Base-by-base conservation (phyloP, 2,888 invertebrate genomes). In the Caenorhabditis auriculariae region DNA sequence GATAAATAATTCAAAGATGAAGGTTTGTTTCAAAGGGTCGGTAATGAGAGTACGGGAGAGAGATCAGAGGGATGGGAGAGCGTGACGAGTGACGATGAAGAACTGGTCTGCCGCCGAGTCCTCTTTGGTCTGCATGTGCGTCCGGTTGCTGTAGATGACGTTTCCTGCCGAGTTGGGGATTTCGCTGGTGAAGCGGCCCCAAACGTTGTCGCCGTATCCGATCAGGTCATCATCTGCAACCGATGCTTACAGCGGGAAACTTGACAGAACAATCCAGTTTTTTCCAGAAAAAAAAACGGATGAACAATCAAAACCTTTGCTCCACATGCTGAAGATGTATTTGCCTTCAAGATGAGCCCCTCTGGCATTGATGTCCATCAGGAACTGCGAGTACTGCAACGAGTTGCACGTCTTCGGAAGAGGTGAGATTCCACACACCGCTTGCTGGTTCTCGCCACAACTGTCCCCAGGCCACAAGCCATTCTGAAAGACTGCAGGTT, bases 61-160 rank as follows among this genome's bases (percentile, higher is more conserved):
- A n/a, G n/a, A n/a, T n/a, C n/a, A n/a, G n/a, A n/a, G n/a, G n/a
- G n/a, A n/a, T n/a, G n/a, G n/a, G n/a, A n/a, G n/a, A n/a, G n/a
- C n/a, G n/a, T n/a, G 32, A 38, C 57, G 47, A 24, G 64, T 56
- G 38, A 68, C 60, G 23, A 68, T 64, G 50, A 49, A 41, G 44
- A 54, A 65, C 50, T 68, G 68, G 27, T 60, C 64, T 3, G 59
- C 51, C 1, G 62, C 53, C 17, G 70, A 60, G 27, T 51, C 46
- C 38, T 61, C 54, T 47, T 72, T 72, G 2, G 72, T 68, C 42
- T 69, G 53, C 72, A 70, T 70, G 43, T 72, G 72, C 3, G 66
- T 55, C 39, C 53, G 48, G 38, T 62, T 60, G 23, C 39, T 43
- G 49, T 61, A 62, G 38, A 63, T 54, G 44, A 55, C 57, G 15